These are phyloP conservation scores for Triplophysa siluroides DNA, from an alignment of 2,113 vertebrate genomes.

Conservation along the genomic window DNA sequence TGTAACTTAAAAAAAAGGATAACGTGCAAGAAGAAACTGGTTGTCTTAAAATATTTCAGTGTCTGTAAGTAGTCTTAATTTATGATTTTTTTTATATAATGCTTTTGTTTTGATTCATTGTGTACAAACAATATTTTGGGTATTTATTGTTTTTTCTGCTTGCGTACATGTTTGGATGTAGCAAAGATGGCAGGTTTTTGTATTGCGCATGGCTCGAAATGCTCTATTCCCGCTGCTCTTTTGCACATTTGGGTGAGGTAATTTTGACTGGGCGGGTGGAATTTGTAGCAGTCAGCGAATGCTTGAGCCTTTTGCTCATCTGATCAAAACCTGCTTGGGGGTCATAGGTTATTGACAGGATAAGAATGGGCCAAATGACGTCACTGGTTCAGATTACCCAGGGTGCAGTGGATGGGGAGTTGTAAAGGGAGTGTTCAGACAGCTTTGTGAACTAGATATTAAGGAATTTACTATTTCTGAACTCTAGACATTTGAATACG, in stretches of 20 bases:
- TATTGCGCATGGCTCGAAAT: conserved; percentile 69
- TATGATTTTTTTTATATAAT: conserved; percentile 63
- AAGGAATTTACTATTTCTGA: background rate
- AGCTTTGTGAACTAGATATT: background rate
- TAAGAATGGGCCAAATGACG: conserved; percentile 64
- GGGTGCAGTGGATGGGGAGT: conserved; percentile 44
- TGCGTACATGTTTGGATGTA: conserved; percentile 74
- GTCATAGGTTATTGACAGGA: conserved; percentile 48
- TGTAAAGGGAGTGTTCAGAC: background rate
- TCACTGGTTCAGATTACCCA: conserved; percentile 62
- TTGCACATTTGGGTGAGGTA: conserved; percentile 80
- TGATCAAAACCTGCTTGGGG: conserved; percentile 60
- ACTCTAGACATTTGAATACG: background rate
- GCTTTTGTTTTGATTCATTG: conserved; percentile 75
- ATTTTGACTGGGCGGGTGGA: conserved; percentile 50
- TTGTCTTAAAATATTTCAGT: conserved; percentile 64
- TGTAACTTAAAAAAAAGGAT: conserved; percentile 25
- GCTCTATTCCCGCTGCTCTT: conserved; percentile 69
- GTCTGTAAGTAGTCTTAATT: conserved; percentile 69
- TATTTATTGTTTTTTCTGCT: conserved; percentile 90
- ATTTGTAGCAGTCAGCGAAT: conserved; percentile 48
- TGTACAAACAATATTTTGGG: conserved; percentile 78
- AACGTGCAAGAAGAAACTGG: conserved; percentile 39
- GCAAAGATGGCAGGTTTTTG: conserved; percentile 52
- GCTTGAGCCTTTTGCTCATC: conserved; percentile 32